These are phyloP conservation scores for Arge pagana DNA, from an alignment of 2,888 invertebrate species.

Conservation along the genomic window DNA sequence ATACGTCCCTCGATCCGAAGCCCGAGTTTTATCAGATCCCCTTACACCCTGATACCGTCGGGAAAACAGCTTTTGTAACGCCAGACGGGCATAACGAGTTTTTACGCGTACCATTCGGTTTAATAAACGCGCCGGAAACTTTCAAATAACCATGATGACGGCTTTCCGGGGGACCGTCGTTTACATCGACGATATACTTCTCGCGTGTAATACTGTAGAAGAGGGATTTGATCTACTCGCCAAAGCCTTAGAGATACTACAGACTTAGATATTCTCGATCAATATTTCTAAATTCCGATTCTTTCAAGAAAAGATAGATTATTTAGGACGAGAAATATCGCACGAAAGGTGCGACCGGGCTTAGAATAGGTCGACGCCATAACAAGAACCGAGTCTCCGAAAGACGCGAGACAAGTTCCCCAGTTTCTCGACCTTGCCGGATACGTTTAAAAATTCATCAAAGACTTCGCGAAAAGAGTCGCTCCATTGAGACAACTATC, in stretches of 20 bases:
- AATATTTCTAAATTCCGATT: constrained; percentile 36
- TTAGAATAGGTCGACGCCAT: background rate
- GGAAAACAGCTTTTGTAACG: constrained; percentile 50
- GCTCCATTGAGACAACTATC: constrained; percentile 29
- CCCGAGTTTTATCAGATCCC: constrained; percentile 48
- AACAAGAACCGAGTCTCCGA: no score
- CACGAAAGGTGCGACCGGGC: constrained; percentile 11
- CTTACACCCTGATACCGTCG: constrained; percentile 41
- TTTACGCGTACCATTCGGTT: constrained; percentile 50
- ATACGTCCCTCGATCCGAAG: constrained; percentile 44
- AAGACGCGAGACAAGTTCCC: constrained; percentile 36
- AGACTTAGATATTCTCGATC: constrained; percentile 31
- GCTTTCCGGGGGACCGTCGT: constrained; percentile 30
- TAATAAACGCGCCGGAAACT: constrained; percentile 50
- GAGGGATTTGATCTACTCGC: constrained; percentile 32
- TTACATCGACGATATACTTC: constrained; percentile 39
- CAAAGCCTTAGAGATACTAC: constrained; percentile 29
- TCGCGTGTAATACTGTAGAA: constrained; percentile 29
- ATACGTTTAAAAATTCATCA: constrained; percentile 39
- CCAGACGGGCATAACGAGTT: constrained; percentile 51
- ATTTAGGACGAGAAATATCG: constrained; percentile 24
- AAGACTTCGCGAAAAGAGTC: constrained; percentile 31
- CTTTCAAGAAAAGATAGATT: constrained; percentile 22
- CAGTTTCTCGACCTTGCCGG: constrained; percentile 42
- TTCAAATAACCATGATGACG: constrained; percentile 45